These are phyloP conservation scores for Galerucella pusilla DNA, from an alignment of 2,888 invertebrate species.

Conservation along the genomic window DNA sequence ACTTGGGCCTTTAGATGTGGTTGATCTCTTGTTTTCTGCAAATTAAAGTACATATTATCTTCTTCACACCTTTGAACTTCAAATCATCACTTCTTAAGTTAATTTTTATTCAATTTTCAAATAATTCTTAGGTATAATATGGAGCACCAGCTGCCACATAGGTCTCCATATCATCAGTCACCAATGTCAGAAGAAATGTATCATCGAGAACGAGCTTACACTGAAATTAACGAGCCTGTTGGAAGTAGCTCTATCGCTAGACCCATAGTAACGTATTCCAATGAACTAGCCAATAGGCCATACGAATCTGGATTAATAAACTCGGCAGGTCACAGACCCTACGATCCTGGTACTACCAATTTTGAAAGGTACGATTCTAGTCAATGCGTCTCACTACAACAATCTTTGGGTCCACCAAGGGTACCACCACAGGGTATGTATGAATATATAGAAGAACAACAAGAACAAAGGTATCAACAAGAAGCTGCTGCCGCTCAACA, in stretches of 20 bases:
- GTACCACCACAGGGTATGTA: conserved; percentile 71
- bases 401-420: conserved; percentile 65
- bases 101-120: no score
- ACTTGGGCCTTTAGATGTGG: no score
- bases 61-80: no score
- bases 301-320: conserved; percentile 68
- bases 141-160: conserved; percentile 65
- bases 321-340: conserved; percentile 69
- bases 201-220: conserved; percentile 68
- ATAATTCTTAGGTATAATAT: conserved; percentile 67
- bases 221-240: conserved; percentile 73
- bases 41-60: no score
- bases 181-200: conserved; percentile 70
- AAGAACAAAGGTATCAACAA: conserved; percentile 69
- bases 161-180: conserved; percentile 73
- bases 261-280: conserved; percentile 71
- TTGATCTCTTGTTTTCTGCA: no score
- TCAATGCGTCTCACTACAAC: conserved; percentile 65
- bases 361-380: conserved; percentile 68
- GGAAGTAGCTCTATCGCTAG: conserved; percentile 66
- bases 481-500: conserved; percentile 64
- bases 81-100: no score
- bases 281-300: conserved; percentile 65
- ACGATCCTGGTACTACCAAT: conserved; percentile 66
- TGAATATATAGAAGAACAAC: conserved; percentile 71